A percentile compares a stretch with the other conserved stretches of the same genome.
Evolutionary conservation across 2,888 invertebrate species (phyloP).

Genomic region (Ophioninae sp.): DNA sequence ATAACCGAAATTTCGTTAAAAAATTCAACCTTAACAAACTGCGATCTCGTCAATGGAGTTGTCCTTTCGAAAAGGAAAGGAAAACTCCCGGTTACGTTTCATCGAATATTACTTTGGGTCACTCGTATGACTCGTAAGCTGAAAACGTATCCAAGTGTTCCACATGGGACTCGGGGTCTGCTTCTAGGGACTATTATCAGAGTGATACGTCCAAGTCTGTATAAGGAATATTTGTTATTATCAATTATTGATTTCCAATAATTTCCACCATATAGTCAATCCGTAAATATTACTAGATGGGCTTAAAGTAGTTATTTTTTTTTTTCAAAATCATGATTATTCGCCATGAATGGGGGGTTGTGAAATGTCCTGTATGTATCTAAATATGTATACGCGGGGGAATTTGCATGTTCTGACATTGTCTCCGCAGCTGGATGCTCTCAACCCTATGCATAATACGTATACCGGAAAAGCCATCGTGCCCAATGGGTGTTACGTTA

Average conservation of each 20-base stretch:
- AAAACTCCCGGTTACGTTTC: too few species aligned
- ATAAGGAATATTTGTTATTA: not conserved
- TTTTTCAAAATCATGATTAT: not conserved
- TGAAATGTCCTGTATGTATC: constrained; percentile 2
- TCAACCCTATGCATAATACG: constrained; percentile 22
- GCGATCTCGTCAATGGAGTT: too few species aligned
- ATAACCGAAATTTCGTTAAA: too few species aligned
- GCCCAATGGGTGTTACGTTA: constrained; percentile 64
- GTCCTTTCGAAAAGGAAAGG: too few species aligned
- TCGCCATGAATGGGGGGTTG: too few species aligned
- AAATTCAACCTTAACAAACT: too few species aligned
- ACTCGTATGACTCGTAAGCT: not conserved
- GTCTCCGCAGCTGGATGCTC: constrained; percentile 32
- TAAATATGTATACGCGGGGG: constrained; percentile 11
- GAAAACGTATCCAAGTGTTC: not conserved
- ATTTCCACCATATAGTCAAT: too few species aligned
- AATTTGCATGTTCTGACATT: constrained; percentile 38
- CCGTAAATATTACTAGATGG: too few species aligned
- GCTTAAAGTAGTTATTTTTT: not conserved
- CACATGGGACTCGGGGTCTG: not conserved
- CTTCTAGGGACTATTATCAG: not conserved
- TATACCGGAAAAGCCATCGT: constrained; percentile 40
- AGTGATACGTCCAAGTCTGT: not conserved
- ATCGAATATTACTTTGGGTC: too few species aligned
- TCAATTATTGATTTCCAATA: too few species aligned